Base-by-base conservation (phyloP, 2,797 vertebrate genomes). In the Sebastes variabilis region DNA sequence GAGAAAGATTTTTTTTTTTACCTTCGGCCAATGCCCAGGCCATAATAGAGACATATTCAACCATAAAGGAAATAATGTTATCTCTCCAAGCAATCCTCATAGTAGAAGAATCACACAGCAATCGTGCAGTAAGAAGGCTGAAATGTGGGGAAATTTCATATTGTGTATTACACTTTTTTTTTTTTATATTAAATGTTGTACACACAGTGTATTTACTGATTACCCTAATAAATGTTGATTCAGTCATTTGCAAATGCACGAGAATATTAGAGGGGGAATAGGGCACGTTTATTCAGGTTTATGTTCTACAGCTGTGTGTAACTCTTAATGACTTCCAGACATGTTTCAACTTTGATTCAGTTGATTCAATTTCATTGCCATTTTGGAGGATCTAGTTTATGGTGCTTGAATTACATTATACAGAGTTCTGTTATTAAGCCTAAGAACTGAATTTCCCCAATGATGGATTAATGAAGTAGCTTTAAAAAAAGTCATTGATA, bases 1-100 rank as follows among this genome's bases (percentile, higher is more conserved):
- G 59, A 71, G 25, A 78, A 66, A 38, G 18, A n/a, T 7, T 7
- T 8, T 54, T 34, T 9, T 30, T 54, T 36, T 10, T 30, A 32
- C 29, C 11, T 46, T 80, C 2, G 5, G 42, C 25, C 24, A 16
- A n/a, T 27, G 42, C 30, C 46, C 30, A 18, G 14, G 4, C 18
- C 27, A 55, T n/a, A 77, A 68, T 65, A 76, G 66, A 80, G 62
- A 34, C 34, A 58, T 30, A 52, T 25, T 65, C 56, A 80, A 62
- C 32, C 12, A 8, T 32, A 27, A 67, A 58, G 52, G 34, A 29
- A 66, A 60, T 59, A 16, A 52, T 27, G n/a, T n/a, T 30, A 25
- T 56, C 27, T 54, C 14, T 72, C 8, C 22, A 52, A 64, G 27
- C 25, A 68, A 49, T 56, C 6, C 49, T 49, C 56, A 68, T 16